Base-by-base conservation (phyloP, 2,113 vertebrate genomes). In the Alouatta palliata region DNA sequence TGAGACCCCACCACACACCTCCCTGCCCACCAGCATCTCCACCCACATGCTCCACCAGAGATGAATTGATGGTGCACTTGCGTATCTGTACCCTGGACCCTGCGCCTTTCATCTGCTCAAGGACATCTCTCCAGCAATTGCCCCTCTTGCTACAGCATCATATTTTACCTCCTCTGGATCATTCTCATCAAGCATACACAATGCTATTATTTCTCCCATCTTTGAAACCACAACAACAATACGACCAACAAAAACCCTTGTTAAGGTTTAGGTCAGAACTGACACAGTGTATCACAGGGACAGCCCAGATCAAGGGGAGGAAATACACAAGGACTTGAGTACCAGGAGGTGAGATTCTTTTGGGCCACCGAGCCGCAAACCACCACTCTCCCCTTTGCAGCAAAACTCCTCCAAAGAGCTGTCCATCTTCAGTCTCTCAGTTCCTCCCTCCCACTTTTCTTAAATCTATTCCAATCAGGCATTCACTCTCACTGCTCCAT, bases 151-250 rank as follows among this genome's bases (percentile, higher is more conserved):
- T 56, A 49, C 2, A 73, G 25, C 80, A 49, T 85, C 25, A 27
- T 32, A 68, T 86, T 82, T 91, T n/a, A 43, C 61, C 52, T 73
- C 61, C 56, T 80, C 61, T 61, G 71, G 64, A 49, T 66, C 73
- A 37, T 58, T 45, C 52, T 81, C 75, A 91, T 23, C 37, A 81
- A 76, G 83, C 43, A 43, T 9, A 81, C 20, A 76, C 58, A 54
- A 58, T 56, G 30, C 91, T 71, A 0, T 73, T 61, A 93, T 56
- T n/a, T 56, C 19, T n/a, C 20, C 4, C 40, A 64, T 66, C 87
- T 88, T 91, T 80, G 54, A 83, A 80, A 49, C 70, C 56, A 13
- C 32, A 80, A 1, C 12, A n/a, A 14, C 14, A 47, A 30, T 32
- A 77, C 43, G 21, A 40, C 52, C 13, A 11, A 13, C 19, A n/a